Percentiles rank a stretch among this genome's conserved stretches.
These are phyloP conservation scores for Callionymus lyra DNA, from an alignment of 2,113 vertebrate species.

Conservation along the genomic window DNA sequence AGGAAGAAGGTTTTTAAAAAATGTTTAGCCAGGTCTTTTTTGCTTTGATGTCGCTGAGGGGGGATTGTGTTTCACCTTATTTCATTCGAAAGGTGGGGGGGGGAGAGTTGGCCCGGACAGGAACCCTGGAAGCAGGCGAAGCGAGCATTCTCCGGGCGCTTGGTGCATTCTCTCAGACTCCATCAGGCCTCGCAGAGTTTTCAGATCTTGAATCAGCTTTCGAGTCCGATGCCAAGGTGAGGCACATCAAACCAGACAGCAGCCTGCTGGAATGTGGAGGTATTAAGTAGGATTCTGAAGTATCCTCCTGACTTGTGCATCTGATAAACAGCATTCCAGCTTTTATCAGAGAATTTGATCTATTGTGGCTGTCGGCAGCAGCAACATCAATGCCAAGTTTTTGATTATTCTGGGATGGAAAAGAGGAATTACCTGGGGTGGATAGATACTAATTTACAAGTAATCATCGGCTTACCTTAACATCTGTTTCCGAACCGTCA, in stretches of 20 bases:
- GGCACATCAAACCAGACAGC: constrained; percentile 31
- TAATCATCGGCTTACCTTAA: no score
- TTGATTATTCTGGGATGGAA: no score
- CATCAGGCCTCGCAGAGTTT: constrained; percentile 19
- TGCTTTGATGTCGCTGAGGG: constrained; percentile 32
- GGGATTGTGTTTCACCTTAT: constrained; percentile 1
- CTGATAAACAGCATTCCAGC: no score
- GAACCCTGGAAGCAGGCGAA: constrained; percentile 10
- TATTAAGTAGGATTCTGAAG: constrained; percentile 18
- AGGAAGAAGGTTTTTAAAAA: not conserved
- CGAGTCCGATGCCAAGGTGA: constrained; percentile 23
- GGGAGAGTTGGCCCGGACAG: constrained; percentile 6
- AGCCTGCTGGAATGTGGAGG: constrained; percentile 31
- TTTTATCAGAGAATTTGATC: no score
- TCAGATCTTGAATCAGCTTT: constrained; percentile 34
- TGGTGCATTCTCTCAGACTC: constrained; percentile 24
- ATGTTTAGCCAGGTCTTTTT: constrained; percentile 5
- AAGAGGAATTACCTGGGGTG: no score
- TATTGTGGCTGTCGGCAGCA: no score
- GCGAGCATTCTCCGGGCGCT: constrained; percentile 10
- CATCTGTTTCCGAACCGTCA: no score
- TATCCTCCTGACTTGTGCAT: no score
- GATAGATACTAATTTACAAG: no score
- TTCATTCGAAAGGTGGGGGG: constrained; percentile 8
- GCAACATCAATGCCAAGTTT: no score